Percentiles rank a stretch among this genome's conserved stretches.
These are phyloP conservation scores for Pangasianodon hypophthalmus DNA, from an alignment of 2,113 vertebrate species.

Conservation along the genomic window DNA sequence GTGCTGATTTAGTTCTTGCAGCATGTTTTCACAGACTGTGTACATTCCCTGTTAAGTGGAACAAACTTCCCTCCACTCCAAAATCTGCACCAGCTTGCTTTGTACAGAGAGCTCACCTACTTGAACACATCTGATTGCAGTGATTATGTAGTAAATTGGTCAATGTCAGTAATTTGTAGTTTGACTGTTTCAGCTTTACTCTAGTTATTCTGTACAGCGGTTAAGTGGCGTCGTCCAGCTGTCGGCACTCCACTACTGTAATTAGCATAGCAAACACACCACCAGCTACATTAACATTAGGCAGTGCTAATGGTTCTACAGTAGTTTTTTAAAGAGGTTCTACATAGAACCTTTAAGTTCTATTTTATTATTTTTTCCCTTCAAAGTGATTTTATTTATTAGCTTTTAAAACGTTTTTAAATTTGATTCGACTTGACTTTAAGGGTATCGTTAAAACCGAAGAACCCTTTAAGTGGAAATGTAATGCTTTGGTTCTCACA, in stretches of 20 bases:
- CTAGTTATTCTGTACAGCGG: conserved; percentile 1
- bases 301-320: neutral
- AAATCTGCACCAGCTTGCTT: conserved; percentile 20
- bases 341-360: neutral
- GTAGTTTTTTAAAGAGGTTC: neutral
- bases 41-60: conserved; percentile 19
- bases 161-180: conserved; percentile 36
- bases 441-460: neutral
- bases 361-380: neutral
- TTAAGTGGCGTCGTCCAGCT: conserved; percentile 44
- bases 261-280: conserved; percentile 27
- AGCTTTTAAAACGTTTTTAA: neutral
- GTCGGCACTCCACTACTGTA: conserved; percentile 26
- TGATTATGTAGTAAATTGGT: conserved; percentile 28
- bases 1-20: neutral
- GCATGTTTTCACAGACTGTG: conserved; percentile 3
- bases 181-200: conserved; percentile 38
- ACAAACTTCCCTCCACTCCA: conserved; percentile 9
- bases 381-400: neutral
- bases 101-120: conserved; percentile 7
- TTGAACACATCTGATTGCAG: conserved; percentile 25
- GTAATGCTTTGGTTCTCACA: neutral
- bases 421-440: neutral
- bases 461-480: neutral
- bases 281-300: conserved; percentile 2